These are phyloP conservation scores for Malurus melanocephalus DNA, from an alignment of 2,113 vertebrate species.

Conservation along the genomic window DNA sequence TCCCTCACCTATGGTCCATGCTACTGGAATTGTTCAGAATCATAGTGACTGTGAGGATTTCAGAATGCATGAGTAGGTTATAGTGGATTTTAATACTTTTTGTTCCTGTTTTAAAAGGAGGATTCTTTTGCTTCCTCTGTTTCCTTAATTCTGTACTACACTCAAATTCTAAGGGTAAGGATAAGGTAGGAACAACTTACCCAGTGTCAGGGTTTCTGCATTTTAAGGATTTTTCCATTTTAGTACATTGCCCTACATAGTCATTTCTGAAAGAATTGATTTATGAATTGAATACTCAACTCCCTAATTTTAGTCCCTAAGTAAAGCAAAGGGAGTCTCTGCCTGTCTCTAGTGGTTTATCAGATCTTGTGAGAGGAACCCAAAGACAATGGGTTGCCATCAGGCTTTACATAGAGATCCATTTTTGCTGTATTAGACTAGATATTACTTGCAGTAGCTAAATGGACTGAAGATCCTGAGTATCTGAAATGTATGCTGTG, in stretches of 20 bases:
- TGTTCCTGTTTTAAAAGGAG: neutral
- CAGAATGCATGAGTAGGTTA: neutral
- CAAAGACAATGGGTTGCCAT: neutral
- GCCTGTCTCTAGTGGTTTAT: neutral
- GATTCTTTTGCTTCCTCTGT: neutral
- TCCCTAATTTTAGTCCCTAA: neutral
- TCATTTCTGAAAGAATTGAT: neutral
- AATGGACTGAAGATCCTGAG: neutral
- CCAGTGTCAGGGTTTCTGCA: neutral
- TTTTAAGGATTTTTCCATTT: neutral
- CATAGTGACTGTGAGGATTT: neutral
- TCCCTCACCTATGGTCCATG: neutral
- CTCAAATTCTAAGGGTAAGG: neutral
- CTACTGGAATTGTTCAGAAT: neutral
- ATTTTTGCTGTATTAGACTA: neutral
- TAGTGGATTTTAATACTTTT: neutral
- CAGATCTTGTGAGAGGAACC: neutral
- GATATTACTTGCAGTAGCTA: neutral
- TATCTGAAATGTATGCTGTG: neutral
- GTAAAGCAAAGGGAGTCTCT: neutral
- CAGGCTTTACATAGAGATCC: neutral
- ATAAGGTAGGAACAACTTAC: neutral
- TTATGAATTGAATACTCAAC: neutral
- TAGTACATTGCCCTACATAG: neutral
- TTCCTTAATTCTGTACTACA: neutral